phyloP scores from a whole-genome alignment of 2,888 invertebrate species.

The Polydrusus cervinus region DNA sequence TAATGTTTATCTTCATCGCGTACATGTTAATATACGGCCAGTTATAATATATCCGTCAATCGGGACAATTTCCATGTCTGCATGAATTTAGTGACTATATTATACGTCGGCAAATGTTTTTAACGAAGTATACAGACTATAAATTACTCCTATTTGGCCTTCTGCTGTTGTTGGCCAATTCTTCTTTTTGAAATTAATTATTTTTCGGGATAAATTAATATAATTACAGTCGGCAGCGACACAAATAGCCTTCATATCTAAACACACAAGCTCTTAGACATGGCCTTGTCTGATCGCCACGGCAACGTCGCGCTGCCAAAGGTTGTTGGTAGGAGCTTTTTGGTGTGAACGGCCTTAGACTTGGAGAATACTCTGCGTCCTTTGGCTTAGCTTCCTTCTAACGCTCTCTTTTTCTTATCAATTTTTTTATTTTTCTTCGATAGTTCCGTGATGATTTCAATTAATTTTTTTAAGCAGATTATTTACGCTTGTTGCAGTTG shows the following conservation, averaged over 20 bases:
- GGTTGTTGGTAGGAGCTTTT: constrained; percentile 41
- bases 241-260: not conserved
- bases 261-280: not conserved
- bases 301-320: constrained; percentile 31
- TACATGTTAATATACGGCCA: too few species aligned
- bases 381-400: constrained; percentile 46
- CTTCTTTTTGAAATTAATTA: too few species aligned
- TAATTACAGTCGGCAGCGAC: not conserved
- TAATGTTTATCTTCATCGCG: too few species aligned
- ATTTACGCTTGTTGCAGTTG: too few species aligned
- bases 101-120: too few species aligned
- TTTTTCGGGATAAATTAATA: too few species aligned
- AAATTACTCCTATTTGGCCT: too few species aligned
- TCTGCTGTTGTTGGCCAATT: too few species aligned
- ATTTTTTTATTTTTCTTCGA: constrained; percentile 11
- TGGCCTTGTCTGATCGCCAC: constrained; percentile 21
- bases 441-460: not conserved
- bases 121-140: too few species aligned
- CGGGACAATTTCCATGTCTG: too few species aligned
- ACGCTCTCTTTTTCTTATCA: constrained; percentile 14
- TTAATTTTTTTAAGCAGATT: not conserved
- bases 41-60: too few species aligned
- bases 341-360: constrained; percentile 46
- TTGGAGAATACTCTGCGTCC: constrained; percentile 43
- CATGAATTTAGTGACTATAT: too few species aligned